phyloP scores from a whole-genome alignment of 2,888 invertebrate species.

The Harpalus rubripes region DNA sequence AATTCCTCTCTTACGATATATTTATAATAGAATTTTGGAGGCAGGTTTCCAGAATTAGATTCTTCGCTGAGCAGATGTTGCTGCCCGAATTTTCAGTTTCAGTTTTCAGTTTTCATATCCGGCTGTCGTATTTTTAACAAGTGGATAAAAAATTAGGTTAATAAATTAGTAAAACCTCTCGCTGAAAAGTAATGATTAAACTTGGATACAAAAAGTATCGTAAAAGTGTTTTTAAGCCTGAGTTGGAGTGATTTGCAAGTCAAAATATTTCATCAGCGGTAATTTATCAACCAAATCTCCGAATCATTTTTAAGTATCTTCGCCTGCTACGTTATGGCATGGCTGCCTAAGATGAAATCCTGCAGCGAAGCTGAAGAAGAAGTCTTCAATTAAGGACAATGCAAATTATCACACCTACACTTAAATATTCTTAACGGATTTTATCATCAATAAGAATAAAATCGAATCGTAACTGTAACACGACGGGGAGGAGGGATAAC shows the following conservation, averaged over 20 bases:
- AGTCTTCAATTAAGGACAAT: conserved; percentile 16
- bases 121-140: conserved; percentile 14
- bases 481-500: no score
- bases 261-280: conserved; percentile 48
- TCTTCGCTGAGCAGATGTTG: background rate
- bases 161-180: conserved; percentile 45
- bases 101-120: background rate
- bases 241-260: conserved; percentile 41
- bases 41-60: background rate
- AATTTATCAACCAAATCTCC: conserved; percentile 45
- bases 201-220: conserved; percentile 49
- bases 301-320: conserved; percentile 45
- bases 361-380: background rate
- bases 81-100: conserved; percentile 21
- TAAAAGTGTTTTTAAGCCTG: conserved; percentile 43
- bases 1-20: background rate
- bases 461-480: no score
- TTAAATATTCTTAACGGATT: background rate
- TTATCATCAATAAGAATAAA: background rate
- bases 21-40: background rate
- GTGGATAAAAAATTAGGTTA: conserved; percentile 39
- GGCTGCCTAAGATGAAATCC: background rate
- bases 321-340: background rate
- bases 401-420: conserved; percentile 5
- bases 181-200: conserved; percentile 49